Evolutionary conservation across 2,113 vertebrate genomes (phyloP).

Genomic region (Tragelaphus imberbis): DNA sequence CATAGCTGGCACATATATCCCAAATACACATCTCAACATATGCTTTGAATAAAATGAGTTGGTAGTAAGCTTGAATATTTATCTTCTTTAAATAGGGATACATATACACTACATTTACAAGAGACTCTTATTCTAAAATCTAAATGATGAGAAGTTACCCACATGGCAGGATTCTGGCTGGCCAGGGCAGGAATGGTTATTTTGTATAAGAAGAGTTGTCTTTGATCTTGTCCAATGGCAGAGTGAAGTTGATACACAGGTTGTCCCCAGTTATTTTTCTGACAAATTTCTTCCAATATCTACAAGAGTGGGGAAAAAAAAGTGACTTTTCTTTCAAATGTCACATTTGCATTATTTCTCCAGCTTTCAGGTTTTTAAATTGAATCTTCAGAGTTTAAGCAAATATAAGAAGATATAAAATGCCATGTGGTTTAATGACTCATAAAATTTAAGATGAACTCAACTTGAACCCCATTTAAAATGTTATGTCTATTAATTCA

Average conservation of each 20-base stretch:
- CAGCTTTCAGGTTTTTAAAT: slow-evolving; percentile 6
- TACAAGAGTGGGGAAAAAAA: slow-evolving; percentile 64
- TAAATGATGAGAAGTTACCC: slow-evolving; percentile 41
- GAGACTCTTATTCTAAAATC: neutral
- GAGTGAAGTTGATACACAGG: slow-evolving; percentile 97
- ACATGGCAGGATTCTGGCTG: slow-evolving; percentile 92
- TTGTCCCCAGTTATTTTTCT: slow-evolving; percentile 98
- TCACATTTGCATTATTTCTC: slow-evolving; percentile 8
- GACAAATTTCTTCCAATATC: slow-evolving; percentile 96
- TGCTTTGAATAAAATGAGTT: neutral
- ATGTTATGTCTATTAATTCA: slow-evolving; percentile 19
- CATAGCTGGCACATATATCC: neutral
- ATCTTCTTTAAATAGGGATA: neutral
- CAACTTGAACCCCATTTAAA: slow-evolving; percentile 41
- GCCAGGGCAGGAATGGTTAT: slow-evolving; percentile 94
- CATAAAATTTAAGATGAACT: slow-evolving; percentile 41
- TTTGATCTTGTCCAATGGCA: slow-evolving; percentile 93
- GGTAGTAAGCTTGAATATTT: neutral
- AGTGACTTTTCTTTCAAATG: neutral
- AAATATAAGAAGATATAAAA: slow-evolving; percentile 19
- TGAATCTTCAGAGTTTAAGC: slow-evolving; percentile 1
- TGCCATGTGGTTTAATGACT: neutral
- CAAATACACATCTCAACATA: neutral
- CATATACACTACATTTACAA: neutral
- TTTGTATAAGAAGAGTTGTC: slow-evolving; percentile 96